A percentile compares a stretch with the other conserved stretches of the same genome.
phyloP scores from a whole-genome alignment of 2,888 invertebrate species.

The Pandemis cinnamomeana region DNA sequence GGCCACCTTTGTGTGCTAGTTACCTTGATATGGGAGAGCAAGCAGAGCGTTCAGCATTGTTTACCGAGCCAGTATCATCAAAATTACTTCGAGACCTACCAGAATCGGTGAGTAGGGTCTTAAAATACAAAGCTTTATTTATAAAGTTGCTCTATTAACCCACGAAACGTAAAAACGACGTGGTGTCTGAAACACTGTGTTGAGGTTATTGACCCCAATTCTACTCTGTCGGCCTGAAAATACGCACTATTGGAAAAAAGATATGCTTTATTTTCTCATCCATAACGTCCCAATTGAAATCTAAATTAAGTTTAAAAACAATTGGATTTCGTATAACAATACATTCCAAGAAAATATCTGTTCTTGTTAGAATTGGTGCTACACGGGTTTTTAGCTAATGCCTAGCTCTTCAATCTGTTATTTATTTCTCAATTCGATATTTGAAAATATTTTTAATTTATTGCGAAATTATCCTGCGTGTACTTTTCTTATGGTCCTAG shows the following conservation, averaged over 20 bases:
- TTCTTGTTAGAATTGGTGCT: too few relatives aligned
- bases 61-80: constrained; percentile 78
- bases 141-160: background rate
- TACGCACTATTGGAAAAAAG: background rate
- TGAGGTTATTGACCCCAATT: constrained; percentile 26
- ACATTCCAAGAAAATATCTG: background rate
- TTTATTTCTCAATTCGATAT: too few relatives aligned
- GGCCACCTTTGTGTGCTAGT: constrained; percentile 88
- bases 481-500: too few relatives aligned
- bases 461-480: too few relatives aligned
- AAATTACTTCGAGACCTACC: constrained; percentile 83
- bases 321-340: background rate
- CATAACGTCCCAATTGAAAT: background rate
- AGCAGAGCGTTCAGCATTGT: constrained; percentile 82
- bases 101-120: constrained; percentile 77
- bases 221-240: background rate
- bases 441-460: too few relatives aligned
- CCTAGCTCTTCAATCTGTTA: background rate
- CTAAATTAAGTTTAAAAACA: background rate
- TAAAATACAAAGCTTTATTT: background rate
- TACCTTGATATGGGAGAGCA: constrained; percentile 87
- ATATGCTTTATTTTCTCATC: background rate
- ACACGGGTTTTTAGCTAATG: background rate
- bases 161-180: background rate
- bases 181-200: background rate